phyloP scores from a whole-genome alignment of 1,140 invertebrate genomes.

The Phortica variegata region DNA sequence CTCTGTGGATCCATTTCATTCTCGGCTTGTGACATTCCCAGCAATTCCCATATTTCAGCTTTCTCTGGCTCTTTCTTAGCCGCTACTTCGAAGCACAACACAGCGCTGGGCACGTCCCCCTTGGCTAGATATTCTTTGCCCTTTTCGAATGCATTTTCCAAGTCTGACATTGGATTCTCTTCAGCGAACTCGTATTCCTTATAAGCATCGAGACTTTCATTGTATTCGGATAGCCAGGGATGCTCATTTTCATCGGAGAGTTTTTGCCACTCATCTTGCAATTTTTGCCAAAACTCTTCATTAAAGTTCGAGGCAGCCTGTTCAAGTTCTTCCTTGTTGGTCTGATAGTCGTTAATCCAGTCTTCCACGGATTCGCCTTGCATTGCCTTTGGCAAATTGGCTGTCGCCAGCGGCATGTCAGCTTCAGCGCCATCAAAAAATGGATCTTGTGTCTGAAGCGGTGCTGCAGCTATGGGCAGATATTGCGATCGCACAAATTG shows the following conservation, averaged over 20 bases:
- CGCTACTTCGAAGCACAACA: slow-evolving; percentile 95
- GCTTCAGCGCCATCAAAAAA: slow-evolving; percentile 42
- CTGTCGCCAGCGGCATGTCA: slow-evolving; percentile 28
- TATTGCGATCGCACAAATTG: slow-evolving; percentile 22
- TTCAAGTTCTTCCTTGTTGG: slow-evolving; percentile 47
- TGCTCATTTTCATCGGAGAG: slow-evolving; percentile 63
- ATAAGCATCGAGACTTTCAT: slow-evolving; percentile 66
- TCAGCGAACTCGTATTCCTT: slow-evolving; percentile 81
- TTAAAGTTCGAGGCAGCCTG: slow-evolving; percentile 59
- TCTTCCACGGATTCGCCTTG: slow-evolving; percentile 31
- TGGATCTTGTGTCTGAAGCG: slow-evolving; percentile 19
- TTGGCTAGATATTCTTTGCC: slow-evolving; percentile 78
- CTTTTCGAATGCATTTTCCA: slow-evolving; percentile 81
- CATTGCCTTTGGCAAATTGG: slow-evolving; percentile 21
- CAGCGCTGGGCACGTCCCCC: slow-evolving; percentile 92
- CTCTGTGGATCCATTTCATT: slow-evolving; percentile 72
- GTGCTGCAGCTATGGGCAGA: slow-evolving; percentile 19
- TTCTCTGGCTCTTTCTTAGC: slow-evolving; percentile 82
- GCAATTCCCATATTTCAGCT: slow-evolving; percentile 76
- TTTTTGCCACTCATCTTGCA: slow-evolving; percentile 78
- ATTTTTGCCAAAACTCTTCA: slow-evolving; percentile 71
- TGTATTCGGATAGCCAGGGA: slow-evolving; percentile 70
- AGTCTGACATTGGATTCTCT: slow-evolving; percentile 82
- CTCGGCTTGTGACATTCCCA: slow-evolving; percentile 90
- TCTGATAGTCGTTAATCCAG: slow-evolving; percentile 40